phyloP scores from a whole-genome alignment of 2,888 invertebrate species.

The Leptogaster cylindrica region DNA sequence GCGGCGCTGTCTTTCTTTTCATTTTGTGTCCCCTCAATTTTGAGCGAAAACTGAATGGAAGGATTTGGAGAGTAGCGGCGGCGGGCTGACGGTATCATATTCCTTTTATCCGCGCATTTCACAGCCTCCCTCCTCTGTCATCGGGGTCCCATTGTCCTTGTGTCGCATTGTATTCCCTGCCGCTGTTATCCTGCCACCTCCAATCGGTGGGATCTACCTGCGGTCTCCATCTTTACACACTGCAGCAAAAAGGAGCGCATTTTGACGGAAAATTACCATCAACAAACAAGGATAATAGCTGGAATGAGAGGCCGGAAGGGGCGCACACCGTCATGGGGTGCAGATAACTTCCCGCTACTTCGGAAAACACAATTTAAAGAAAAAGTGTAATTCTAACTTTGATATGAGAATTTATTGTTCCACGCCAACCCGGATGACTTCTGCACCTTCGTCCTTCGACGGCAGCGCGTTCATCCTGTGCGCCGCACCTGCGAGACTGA shows the following conservation, averaged over 20 bases:
- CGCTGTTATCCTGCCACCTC: constrained; percentile 14
- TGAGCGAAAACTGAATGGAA: not conserved
- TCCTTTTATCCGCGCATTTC: constrained; percentile 22
- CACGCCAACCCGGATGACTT: constrained; percentile 39
- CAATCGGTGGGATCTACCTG: constrained; percentile 23
- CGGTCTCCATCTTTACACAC: not conserved
- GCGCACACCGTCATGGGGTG: not conserved
- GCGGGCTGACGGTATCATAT: constrained; percentile 13
- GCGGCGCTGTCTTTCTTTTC: constrained; percentile 16
- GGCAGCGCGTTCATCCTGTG: not conserved
- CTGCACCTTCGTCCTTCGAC: constrained; percentile 23
- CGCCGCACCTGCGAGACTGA: not conserved
- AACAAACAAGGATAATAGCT: constrained; percentile 16
- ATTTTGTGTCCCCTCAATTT: not conserved
- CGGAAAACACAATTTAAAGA: not conserved
- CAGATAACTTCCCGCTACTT: not conserved
- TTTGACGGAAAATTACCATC: constrained; percentile 37
- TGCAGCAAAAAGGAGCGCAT: constrained; percentile 1
- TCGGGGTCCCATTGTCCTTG: constrained; percentile 7
- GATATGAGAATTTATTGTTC: constrained; percentile 48
- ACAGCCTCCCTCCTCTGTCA: constrained; percentile 23
- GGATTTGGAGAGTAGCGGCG: not conserved
- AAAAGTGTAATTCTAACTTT: constrained; percentile 45
- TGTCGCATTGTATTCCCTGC: not conserved
- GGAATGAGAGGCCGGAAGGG: not conserved